Evolutionary conservation across 2,888 invertebrate genomes (phyloP).

Genomic region (Nipponacmea schrenckii): DNA sequence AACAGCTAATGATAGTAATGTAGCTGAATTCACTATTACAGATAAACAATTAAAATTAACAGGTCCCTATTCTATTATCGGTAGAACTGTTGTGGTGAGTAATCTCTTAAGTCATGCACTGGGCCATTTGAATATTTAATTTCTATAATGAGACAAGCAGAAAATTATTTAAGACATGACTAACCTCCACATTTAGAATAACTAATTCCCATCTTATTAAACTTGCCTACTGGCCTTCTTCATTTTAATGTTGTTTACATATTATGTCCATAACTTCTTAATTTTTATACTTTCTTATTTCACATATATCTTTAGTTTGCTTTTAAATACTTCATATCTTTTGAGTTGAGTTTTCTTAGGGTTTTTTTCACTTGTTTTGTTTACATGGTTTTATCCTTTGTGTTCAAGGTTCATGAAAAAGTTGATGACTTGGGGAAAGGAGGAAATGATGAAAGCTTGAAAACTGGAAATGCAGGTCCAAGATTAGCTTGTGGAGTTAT

Average conservation of each 20-base stretch:
- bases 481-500: slow-evolving; percentile 90
- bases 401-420: slow-evolving; percentile 81
- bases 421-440: slow-evolving; percentile 93
- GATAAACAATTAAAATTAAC: slow-evolving; percentile 59
- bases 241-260: too few relatives aligned
- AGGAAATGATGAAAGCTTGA: slow-evolving; percentile 90
- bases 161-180: too few relatives aligned
- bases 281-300: too few relatives aligned
- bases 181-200: too few relatives aligned
- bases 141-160: background rate
- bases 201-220: too few relatives aligned
- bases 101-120: background rate
- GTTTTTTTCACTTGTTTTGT: background rate
- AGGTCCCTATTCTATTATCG: slow-evolving; percentile 65
- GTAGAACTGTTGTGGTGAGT: slow-evolving; percentile 66
- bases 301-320: too few relatives aligned
- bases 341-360: too few relatives aligned
- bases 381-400: too few relatives aligned
- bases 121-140: too few relatives aligned
- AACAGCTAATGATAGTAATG: slow-evolving; percentile 50
- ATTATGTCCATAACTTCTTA: too few relatives aligned
- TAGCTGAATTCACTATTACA: slow-evolving; percentile 52
- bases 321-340: too few relatives aligned
- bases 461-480: slow-evolving; percentile 94
- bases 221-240: too few relatives aligned